phyloP scores from a whole-genome alignment of 2,113 vertebrate species.

The Dunckerocampus dactyliophorus region DNA sequence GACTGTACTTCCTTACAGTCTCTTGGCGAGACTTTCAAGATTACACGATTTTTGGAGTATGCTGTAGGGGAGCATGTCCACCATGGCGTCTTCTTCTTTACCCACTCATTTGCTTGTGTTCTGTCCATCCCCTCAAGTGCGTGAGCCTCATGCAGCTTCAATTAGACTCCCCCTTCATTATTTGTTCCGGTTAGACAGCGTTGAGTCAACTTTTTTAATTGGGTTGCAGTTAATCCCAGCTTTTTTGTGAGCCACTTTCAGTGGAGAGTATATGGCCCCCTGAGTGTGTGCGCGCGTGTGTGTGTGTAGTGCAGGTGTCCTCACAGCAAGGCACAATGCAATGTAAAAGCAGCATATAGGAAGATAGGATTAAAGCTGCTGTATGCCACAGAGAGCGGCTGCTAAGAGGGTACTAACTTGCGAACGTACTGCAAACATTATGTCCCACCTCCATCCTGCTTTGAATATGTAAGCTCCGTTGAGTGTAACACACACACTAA shows the following conservation, averaged over 20 bases:
- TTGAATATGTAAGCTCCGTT: too few species aligned
- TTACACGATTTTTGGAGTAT: too few species aligned
- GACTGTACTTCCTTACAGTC: too few species aligned
- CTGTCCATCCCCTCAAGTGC: constrained; percentile 8
- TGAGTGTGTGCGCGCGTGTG: constrained; percentile 35
- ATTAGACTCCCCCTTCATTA: constrained; percentile 33
- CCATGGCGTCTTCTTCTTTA: constrained; percentile 1
- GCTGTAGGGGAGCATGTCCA: background rate
- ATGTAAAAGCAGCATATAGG: constrained; percentile 10
- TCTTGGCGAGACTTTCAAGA: too few species aligned
- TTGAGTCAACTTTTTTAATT: constrained; percentile 68
- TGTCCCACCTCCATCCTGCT: too few species aligned
- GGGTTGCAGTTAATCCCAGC: constrained; percentile 59
- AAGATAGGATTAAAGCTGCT: constrained; percentile 27
- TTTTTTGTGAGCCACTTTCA: constrained; percentile 60
- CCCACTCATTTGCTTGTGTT: constrained; percentile 13
- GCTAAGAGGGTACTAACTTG: too few species aligned
- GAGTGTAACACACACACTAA: too few species aligned
- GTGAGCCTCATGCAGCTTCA: constrained; percentile 37
- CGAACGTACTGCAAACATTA: too few species aligned
- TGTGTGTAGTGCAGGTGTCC: background rate
- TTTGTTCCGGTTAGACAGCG: constrained; percentile 61
- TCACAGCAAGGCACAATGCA: background rate
- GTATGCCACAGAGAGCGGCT: too few species aligned
- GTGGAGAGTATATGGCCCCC: constrained; percentile 50